A percentile compares a stretch with the other conserved stretches of the same genome.
Conservation (phyloP, 2,113 vertebrate genomes). For the Alaudala cheleensis region DNA sequence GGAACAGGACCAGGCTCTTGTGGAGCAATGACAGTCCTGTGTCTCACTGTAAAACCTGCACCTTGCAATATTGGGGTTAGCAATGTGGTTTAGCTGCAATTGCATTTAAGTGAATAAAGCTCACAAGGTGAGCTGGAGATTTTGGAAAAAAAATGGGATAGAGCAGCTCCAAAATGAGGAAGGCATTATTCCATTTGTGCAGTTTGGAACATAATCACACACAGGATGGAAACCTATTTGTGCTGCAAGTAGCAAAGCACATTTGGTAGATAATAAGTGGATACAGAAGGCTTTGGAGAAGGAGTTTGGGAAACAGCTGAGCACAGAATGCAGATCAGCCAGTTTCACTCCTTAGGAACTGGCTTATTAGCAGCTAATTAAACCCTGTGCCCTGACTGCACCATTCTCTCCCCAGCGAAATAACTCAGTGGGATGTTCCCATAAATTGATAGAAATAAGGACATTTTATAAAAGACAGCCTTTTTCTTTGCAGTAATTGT, state of each 20-base stretch:
- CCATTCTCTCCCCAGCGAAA: not conserved
- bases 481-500: not conserved
- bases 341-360: not conserved
- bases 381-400: not conserved
- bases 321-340: not conserved
- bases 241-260: not conserved
- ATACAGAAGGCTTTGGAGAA: not conserved
- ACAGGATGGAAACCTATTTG: not conserved
- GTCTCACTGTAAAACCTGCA: not conserved
- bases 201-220: not conserved
- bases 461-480: not conserved
- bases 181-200: not conserved
- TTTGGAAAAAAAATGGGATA: not conserved
- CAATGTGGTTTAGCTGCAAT: not conserved
- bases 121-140: not conserved
- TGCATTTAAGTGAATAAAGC: not conserved
- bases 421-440: not conserved
- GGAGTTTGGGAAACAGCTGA: not conserved
- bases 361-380: slow-evolving; percentile 10
- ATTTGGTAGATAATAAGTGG: not conserved
- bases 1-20: not conserved
- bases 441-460: not conserved
- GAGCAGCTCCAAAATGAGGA: not conserved
- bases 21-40: not conserved
- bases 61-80: not conserved